phyloP scores from a whole-genome alignment of 2,888 invertebrate species.

The Dermolepida albohirtum region DNA sequence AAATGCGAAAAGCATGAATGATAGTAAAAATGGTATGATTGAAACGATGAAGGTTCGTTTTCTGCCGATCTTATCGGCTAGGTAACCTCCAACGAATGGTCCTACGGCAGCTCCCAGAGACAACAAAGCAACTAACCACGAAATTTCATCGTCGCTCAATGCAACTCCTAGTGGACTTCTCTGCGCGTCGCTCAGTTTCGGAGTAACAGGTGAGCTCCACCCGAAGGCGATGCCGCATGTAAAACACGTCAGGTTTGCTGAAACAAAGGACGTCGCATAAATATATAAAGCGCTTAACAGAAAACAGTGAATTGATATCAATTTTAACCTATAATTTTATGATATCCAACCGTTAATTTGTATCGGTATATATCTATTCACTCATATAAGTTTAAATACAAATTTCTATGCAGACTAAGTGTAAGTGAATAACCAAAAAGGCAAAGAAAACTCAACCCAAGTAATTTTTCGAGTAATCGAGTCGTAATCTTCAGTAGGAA shows the following conservation, averaged over 20 bases:
- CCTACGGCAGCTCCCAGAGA: slow-evolving; percentile 74
- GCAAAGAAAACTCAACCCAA: no score
- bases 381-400: no score
- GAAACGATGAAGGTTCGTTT: slow-evolving; percentile 72
- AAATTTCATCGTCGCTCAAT: slow-evolving; percentile 70
- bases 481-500: no score
- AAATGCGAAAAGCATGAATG: slow-evolving; percentile 49
- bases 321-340: no score
- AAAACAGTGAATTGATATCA: not conserved
- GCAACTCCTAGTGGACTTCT: slow-evolving; percentile 64
- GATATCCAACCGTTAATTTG: no score
- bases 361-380: no score
- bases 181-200: slow-evolving; percentile 53
- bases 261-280: slow-evolving; percentile 25
- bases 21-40: slow-evolving; percentile 73
- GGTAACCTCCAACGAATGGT: slow-evolving; percentile 75
- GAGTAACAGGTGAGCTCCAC: slow-evolving; percentile 61
- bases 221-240: slow-evolving; percentile 63
- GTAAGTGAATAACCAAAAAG: no score
- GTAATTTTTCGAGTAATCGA: no score
- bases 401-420: no score
- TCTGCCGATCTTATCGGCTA: slow-evolving; percentile 74
- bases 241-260: slow-evolving; percentile 64
- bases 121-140: slow-evolving; percentile 80
- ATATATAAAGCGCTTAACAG: not conserved